phyloP scores from a whole-genome alignment of 2,888 invertebrate genomes.

The Isoperla grammatica region DNA sequence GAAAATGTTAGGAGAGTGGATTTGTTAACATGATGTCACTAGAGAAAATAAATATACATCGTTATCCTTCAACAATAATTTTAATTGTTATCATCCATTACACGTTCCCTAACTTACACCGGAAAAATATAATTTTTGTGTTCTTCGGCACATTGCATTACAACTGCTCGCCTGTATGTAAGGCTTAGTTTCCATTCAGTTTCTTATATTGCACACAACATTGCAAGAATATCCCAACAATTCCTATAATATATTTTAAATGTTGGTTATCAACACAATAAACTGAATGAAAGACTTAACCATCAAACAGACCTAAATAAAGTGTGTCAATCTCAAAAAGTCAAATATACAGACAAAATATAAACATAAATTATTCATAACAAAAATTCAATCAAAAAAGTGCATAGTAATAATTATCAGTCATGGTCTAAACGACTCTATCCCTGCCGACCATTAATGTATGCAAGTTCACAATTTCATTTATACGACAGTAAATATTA shows the following conservation, averaged over 20 bases:
- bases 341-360: conserved; percentile 9
- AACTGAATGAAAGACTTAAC: conserved; percentile 14
- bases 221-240: conserved; percentile 3
- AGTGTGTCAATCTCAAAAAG: conserved; percentile 4
- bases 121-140: conserved; percentile 25
- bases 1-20: too few species aligned
- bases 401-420: conserved; percentile 22
- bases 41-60: too few species aligned
- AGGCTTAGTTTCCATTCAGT: conserved; percentile 1
- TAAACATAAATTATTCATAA: conserved; percentile 12
- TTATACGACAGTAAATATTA: background rate
- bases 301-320: background rate
- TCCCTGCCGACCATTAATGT: conserved; percentile 25
- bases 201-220: too few species aligned
- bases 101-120: conserved; percentile 31
- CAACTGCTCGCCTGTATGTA: too few species aligned
- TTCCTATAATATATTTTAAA: conserved; percentile 19
- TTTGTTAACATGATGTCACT: too few species aligned
- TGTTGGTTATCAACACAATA: background rate
- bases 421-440: conserved; percentile 27
- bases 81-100: conserved; percentile 29
- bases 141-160: too few species aligned
- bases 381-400: conserved; percentile 1
- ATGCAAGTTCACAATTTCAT: conserved; percentile 1
- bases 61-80: too few species aligned